Percentiles rank a stretch among this genome's conserved stretches.
Evolutionary conservation across 2,888 invertebrate genomes (phyloP).

Genomic region (Steinernema hermaphroditum): DNA sequence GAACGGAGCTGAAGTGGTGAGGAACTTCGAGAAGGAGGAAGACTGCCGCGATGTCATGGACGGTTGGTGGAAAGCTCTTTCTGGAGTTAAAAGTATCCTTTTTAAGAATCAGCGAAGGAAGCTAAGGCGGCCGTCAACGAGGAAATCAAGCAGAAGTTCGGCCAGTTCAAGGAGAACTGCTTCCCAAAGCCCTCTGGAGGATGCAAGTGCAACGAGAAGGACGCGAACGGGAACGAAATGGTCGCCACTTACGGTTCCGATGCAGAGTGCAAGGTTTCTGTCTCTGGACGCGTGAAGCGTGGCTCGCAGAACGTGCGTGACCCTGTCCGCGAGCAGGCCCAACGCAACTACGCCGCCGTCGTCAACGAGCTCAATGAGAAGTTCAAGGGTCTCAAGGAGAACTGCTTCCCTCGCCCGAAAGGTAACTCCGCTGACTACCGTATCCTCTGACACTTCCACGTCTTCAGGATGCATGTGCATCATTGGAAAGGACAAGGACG

Average conservation of each 20-base stretch:
- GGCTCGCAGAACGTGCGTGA: constrained; percentile 48
- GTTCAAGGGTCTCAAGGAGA: constrained; percentile 63
- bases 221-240: constrained; percentile 58
- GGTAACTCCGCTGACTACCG: constrained; percentile 37
- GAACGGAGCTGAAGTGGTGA: constrained; percentile 47
- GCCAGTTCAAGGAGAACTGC: constrained; percentile 36
- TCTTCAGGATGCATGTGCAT: constrained; percentile 62
- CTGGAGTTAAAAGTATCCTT: background rate
- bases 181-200: constrained; percentile 31
- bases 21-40: constrained; percentile 45
- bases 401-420: constrained; percentile 60
- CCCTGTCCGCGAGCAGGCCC: constrained; percentile 58
- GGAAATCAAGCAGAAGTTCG: constrained; percentile 62
- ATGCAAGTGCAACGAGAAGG: constrained; percentile 44
- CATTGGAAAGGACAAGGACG: constrained; percentile 60
- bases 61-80: constrained; percentile 31
- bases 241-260: constrained; percentile 53
- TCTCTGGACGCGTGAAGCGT: constrained; percentile 15
- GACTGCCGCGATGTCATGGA: constrained; percentile 57
- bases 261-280: constrained; percentile 51
- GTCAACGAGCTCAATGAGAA: constrained; percentile 63
- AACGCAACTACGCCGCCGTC: constrained; percentile 64
- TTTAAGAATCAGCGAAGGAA: constrained; percentile 55
- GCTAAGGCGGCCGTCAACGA: constrained; percentile 61
- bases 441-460: too few species aligned